Evolutionary conservation across 2,113 vertebrate species (phyloP).

Genomic region (Apodemus sylvaticus): DNA sequence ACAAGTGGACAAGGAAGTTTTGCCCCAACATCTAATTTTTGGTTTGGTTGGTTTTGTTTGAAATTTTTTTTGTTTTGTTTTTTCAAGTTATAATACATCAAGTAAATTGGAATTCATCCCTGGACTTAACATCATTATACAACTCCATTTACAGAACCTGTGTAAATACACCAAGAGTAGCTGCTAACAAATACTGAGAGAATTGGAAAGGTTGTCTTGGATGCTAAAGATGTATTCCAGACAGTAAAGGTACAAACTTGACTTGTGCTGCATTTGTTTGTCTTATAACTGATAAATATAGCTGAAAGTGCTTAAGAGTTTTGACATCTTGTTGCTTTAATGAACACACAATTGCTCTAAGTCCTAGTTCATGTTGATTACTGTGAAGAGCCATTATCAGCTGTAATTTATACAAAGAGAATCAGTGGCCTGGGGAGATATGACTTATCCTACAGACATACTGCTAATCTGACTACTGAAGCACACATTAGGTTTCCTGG

Average conservation of each 20-base stretch:
- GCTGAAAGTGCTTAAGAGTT: background rate
- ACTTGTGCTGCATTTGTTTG: background rate
- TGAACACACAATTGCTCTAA: background rate
- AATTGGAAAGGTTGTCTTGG: background rate
- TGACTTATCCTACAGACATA: background rate
- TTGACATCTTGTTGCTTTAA: background rate
- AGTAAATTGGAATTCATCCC: background rate
- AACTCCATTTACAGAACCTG: background rate
- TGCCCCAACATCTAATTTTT: background rate
- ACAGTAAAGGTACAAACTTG: background rate
- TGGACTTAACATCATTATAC: background rate
- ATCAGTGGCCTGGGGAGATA: background rate
- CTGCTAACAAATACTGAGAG: background rate
- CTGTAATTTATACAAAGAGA: slow-evolving; percentile 10
- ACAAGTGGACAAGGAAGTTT: rapidly evolving
- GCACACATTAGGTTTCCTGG: background rate
- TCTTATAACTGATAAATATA: background rate
- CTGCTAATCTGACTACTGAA: background rate
- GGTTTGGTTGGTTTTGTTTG: background rate
- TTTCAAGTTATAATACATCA: background rate
- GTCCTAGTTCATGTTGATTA: background rate
- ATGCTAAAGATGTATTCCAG: background rate
- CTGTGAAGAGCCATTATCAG: background rate
- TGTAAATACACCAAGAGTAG: background rate
- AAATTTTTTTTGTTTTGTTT: background rate